These are phyloP conservation scores for Phyllotreta striolata DNA, from an alignment of 2,888 invertebrate species.

Conservation along the genomic window DNA sequence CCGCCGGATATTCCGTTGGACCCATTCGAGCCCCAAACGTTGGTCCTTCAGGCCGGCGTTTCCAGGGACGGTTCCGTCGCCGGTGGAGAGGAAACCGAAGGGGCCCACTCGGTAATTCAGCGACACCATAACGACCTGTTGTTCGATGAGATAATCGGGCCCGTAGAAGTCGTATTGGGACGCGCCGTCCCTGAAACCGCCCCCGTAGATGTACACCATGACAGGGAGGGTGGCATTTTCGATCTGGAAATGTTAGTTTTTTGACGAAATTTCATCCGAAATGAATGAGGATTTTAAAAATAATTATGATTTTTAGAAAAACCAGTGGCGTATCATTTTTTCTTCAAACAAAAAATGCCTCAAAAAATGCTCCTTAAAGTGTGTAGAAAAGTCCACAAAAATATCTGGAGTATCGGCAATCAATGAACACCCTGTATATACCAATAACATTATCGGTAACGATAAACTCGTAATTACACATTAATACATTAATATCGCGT, in stretches of 20 bases:
- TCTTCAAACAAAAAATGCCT: too few relatives aligned
- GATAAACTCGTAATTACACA: neutral
- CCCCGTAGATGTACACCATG: constrained; percentile 57
- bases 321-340: too few relatives aligned
- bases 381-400: too few relatives aligned
- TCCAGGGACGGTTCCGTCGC: constrained; percentile 41
- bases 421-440: too few relatives aligned
- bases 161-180: constrained; percentile 58
- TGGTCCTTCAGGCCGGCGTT: constrained; percentile 46
- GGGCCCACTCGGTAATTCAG: constrained; percentile 54
- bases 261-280: neutral
- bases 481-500: neutral
- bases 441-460: neutral
- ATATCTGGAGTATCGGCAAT: too few relatives aligned
- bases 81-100: constrained; percentile 48
- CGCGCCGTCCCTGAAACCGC: constrained; percentile 52
- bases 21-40: constrained; percentile 43
- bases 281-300: neutral
- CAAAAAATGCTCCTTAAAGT: too few relatives aligned
- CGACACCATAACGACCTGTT: constrained; percentile 51
- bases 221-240: constrained; percentile 47
- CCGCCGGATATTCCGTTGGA: constrained; percentile 40
- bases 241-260: constrained; percentile 11
- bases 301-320: too few relatives aligned
- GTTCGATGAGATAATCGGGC: constrained; percentile 52